These are phyloP conservation scores for Podilymbus podiceps DNA, from an alignment of 2,113 vertebrate genomes.

Conservation along the genomic window DNA sequence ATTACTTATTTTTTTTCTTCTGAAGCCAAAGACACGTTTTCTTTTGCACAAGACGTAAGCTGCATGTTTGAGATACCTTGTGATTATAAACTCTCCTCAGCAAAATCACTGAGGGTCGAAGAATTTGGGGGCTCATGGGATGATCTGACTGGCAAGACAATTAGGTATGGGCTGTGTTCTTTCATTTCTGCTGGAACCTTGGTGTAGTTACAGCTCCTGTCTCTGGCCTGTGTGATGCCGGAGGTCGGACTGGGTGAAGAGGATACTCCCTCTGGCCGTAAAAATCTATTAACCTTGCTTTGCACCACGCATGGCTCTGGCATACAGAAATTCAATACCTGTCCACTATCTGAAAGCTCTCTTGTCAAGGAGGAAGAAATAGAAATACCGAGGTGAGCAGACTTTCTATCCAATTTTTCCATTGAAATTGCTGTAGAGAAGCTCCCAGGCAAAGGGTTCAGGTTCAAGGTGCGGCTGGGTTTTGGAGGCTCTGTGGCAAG, in stretches of 20 bases:
- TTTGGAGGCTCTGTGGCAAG: background rate
- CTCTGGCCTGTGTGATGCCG: background rate
- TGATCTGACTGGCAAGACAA: constrained; percentile 44
- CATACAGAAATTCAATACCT: constrained; percentile 46
- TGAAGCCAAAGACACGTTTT: background rate
- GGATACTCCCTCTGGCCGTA: constrained; percentile 22
- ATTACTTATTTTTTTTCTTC: background rate
- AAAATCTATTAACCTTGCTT: constrained; percentile 62
- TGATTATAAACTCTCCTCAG: constrained; percentile 4
- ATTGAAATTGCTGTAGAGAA: background rate
- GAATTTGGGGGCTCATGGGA: background rate
- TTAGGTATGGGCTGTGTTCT: background rate
- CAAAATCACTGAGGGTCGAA: constrained; percentile 14
- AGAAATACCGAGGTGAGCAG: background rate
- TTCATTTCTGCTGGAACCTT: constrained; percentile 27
- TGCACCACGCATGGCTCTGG: background rate
- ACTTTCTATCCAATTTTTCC: background rate
- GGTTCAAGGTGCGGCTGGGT: background rate
- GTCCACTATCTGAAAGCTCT: constrained; percentile 5
- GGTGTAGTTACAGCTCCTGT: constrained; percentile 52
- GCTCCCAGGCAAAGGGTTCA: background rate
- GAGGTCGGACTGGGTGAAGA: constrained; percentile 12
- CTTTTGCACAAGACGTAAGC: rapidly evolving
- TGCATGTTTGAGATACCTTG: background rate
- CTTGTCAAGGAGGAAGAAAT: constrained; percentile 6